Percentiles rank a stretch among this genome's conserved stretches.
Conservation (phyloP, 2,113 vertebrate genomes). For the Corapipo altera region DNA sequence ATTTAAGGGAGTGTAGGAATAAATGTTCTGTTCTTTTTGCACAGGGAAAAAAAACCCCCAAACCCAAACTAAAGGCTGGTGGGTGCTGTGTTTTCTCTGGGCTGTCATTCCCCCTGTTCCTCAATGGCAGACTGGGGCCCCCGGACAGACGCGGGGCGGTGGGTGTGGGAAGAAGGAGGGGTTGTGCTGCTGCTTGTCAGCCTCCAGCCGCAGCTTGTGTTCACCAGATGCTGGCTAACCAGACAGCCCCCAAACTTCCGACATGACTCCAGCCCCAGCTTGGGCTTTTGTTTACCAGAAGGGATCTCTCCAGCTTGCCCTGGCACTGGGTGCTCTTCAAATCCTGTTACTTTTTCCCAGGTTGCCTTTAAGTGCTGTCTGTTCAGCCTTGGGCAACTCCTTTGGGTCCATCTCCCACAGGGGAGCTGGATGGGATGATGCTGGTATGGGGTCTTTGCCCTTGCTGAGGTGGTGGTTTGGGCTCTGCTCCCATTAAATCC, state of each 20-base stretch:
- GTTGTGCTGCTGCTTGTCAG: slow-evolving; percentile 29
- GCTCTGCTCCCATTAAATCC: neutral
- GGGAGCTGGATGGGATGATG: neutral
- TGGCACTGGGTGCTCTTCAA: neutral
- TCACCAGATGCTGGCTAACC: slow-evolving; percentile 36
- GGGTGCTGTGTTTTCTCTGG: neutral
- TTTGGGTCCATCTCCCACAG: rapidly evolving
- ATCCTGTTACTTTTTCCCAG: neutral
- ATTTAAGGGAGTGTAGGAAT: slow-evolving; percentile 30
- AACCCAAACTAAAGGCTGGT: neutral
- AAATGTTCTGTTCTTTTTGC: slow-evolving; percentile 45
- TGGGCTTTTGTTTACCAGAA: slow-evolving; percentile 1
- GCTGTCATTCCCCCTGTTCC: neutral
- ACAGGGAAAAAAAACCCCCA: neutral
- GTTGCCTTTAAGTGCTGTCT: neutral
- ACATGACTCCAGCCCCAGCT: neutral
- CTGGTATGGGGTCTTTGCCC: neutral
- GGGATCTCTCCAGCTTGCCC: neutral
- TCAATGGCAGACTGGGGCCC: neutral
- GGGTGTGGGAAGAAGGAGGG: slow-evolving; percentile 39
- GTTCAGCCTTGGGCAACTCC: neutral
- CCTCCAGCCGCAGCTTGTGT: slow-evolving; percentile 10
- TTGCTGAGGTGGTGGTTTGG: neutral
- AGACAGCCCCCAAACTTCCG: neutral
- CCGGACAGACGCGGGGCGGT: neutral